These are phyloP conservation scores for Thymelicus sylvestris DNA, from an alignment of 2,888 invertebrate genomes.

Conservation along the genomic window DNA sequence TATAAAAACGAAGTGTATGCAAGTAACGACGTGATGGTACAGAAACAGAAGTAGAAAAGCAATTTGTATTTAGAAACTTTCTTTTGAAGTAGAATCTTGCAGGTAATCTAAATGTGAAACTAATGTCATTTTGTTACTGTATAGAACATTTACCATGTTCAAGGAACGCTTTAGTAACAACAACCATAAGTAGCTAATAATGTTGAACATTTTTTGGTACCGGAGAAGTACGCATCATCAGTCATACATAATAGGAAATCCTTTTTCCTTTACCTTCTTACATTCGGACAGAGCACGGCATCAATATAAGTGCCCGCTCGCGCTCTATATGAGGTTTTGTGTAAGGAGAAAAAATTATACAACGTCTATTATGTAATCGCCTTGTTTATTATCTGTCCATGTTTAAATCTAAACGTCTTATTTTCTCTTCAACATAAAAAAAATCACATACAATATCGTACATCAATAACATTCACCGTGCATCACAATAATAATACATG, in stretches of 20 bases:
- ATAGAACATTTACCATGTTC: slow-evolving; percentile 2
- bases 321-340: slow-evolving; percentile 6
- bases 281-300: background rate
- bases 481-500: slow-evolving; percentile 55
- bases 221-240: slow-evolving; percentile 20
- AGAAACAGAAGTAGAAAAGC: slow-evolving; percentile 8
- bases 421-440: slow-evolving; percentile 71
- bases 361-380: slow-evolving; percentile 73
- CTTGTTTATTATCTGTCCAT: slow-evolving; percentile 73
- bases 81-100: background rate
- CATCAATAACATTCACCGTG: slow-evolving; percentile 75
- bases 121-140: background rate
- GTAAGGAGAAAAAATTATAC: slow-evolving; percentile 53
- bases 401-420: slow-evolving; percentile 71
- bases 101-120: background rate
- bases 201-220: slow-evolving; percentile 14
- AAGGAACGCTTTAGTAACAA: background rate
- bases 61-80: slow-evolving; percentile 2
- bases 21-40: background rate
- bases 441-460: slow-evolving; percentile 77
- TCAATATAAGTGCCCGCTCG: background rate
- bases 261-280: slow-evolving; percentile 22
- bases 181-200: slow-evolving; percentile 15
- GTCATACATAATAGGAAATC: slow-evolving; percentile 31
- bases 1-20: slow-evolving; percentile 10